Evolutionary conservation across 37 sponge, comb jelly and placozoan genomes (phyloP).

Genomic region (Lycopodina hypogea): DNA sequence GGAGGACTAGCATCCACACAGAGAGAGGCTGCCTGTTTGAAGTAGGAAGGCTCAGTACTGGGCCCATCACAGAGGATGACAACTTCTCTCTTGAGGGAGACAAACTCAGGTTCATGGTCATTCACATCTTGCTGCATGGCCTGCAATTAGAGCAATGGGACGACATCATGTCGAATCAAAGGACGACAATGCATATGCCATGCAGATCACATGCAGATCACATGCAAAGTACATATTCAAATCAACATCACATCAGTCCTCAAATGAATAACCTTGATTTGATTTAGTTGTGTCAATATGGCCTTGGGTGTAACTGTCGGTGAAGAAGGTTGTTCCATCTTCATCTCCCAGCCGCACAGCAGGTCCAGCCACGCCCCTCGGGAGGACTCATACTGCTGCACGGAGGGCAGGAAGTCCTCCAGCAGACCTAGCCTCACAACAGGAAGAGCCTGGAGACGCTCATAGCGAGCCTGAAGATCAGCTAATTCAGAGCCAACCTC

Average conservation of each 20-base stretch:
- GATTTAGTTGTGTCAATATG: slow-evolving; percentile 16
- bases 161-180: not conserved
- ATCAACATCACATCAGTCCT: not conserved
- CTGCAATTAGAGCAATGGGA: slow-evolving; percentile 1
- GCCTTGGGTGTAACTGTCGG: slow-evolving; percentile 11
- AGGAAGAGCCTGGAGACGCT: slow-evolving; percentile 13
- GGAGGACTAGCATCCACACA: not conserved
- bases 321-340: slow-evolving; percentile 14
- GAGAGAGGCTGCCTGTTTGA: not conserved
- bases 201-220: not conserved
- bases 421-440: slow-evolving; percentile 17
- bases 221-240: too few species aligned
- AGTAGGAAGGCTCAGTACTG: not conserved
- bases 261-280: slow-evolving; percentile 25
- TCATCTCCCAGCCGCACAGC: slow-evolving; percentile 39
- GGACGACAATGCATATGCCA: not conserved
- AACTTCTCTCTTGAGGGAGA: slow-evolving; percentile 36
- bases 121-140: slow-evolving; percentile 20
- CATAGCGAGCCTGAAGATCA: slow-evolving; percentile 5
- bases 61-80: slow-evolving; percentile 33
- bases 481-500: slow-evolving; percentile 13
- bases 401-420: slow-evolving; percentile 16
- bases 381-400: slow-evolving; percentile 54
- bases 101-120: slow-evolving; percentile 57
- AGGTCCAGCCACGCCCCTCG: slow-evolving; percentile 30